Percentiles rank a stretch among this genome's conserved stretches.
Evolutionary conservation across 2,113 vertebrate species (phyloP).

Genomic region (Gallinago jamesoni): DNA sequence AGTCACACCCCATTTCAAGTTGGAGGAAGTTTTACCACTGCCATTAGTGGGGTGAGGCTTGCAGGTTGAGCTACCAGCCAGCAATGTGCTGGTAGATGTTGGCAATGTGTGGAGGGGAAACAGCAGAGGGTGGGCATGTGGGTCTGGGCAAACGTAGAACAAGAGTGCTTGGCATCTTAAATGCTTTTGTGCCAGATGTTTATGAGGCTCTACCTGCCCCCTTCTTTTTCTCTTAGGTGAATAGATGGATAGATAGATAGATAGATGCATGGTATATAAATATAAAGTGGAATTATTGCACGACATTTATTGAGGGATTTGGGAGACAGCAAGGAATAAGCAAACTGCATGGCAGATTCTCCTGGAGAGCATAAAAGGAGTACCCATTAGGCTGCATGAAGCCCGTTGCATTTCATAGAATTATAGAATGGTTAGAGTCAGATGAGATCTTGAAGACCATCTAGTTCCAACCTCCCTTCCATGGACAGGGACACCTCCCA

Average conservation of each 20-base stretch:
- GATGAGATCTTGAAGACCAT: background rate
- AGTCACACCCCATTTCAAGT: background rate
- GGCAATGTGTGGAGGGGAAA: background rate
- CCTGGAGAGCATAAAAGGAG: background rate
- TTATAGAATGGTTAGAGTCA: background rate
- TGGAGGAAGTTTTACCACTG: background rate
- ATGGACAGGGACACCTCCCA: background rate
- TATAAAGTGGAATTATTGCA: background rate
- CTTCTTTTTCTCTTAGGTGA: background rate
- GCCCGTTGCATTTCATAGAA: background rate
- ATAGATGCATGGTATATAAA: background rate
- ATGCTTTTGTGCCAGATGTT: background rate
- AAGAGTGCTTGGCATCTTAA: background rate
- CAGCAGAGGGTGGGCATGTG: accelerated
- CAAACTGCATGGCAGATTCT: background rate
- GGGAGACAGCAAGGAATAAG: background rate
- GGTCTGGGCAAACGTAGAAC: background rate
- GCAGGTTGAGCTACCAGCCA: background rate
- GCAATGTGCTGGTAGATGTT: accelerated
- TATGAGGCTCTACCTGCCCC: background rate
- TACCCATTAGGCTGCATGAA: background rate
- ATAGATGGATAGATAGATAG: background rate
- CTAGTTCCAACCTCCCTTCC: background rate
- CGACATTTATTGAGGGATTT: background rate
- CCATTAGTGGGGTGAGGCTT: background rate